Conservation (phyloP, 2,113 vertebrate species). For the Solea senegalensis region DNA sequence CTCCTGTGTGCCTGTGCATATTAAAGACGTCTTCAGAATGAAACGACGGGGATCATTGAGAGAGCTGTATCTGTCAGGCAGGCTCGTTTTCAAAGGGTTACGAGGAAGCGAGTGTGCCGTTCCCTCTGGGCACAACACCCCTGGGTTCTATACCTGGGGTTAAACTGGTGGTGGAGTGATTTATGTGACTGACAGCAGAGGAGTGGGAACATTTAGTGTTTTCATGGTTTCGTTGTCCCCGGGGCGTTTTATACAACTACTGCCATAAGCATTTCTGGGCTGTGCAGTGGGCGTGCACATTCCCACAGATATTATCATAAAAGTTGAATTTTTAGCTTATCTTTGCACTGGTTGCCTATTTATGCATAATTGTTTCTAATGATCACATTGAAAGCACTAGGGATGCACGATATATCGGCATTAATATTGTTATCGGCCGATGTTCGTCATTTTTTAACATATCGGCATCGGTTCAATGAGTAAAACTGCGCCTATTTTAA, state of each 20-base stretch:
- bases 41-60: constrained; percentile 19
- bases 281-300: too few species aligned
- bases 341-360: too few species aligned
- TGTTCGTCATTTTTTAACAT: too few species aligned
- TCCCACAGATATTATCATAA: too few species aligned
- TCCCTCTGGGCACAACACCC: constrained; percentile 23
- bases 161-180: constrained; percentile 35
- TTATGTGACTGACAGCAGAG: constrained; percentile 49
- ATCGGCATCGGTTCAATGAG: too few species aligned
- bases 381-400: too few species aligned
- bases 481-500: too few species aligned
- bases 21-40: constrained; percentile 15
- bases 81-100: constrained; percentile 39
- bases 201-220: constrained; percentile 24
- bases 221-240: constrained; percentile 20
- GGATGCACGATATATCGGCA: too few species aligned
- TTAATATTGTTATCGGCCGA: too few species aligned
- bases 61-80: neutral
- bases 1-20: constrained; percentile 22
- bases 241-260: constrained; percentile 17
- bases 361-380: too few species aligned
- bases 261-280: constrained; percentile 16
- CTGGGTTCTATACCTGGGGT: constrained; percentile 35
- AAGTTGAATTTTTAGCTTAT: too few species aligned
- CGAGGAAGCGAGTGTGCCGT: constrained; percentile 20